Evolutionary conservation across 1,140 invertebrate species (phyloP), one percentile per base, ranked within the genome.

Genomic region (Heliconius eleuchia): DNA sequence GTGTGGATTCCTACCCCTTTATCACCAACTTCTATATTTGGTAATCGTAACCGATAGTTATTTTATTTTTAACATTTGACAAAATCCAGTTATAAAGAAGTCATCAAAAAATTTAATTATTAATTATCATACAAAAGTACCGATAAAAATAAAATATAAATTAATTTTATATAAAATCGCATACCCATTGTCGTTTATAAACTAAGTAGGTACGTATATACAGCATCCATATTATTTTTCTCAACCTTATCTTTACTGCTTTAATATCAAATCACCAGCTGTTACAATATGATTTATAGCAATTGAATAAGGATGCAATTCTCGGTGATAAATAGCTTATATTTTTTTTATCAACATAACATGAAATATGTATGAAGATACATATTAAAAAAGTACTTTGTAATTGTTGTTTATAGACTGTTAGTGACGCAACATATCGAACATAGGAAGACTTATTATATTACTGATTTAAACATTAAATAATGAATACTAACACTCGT

Each of bases 1-100:
- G 84, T 89, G 87, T 89, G 85, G 85, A 86, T 72, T 19, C 30
- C 30, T 42, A 72, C 71, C 71, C 60, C 60, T 66, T 66, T 66
- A 66, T 66, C 60, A 30, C 60, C 27, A 27, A 66, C 13, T 66
- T 66, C 11, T 66, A 66, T 30, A 66, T 66, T 66, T 27, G 23
- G 13, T 23, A 27, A 66, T 30, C 11, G 23, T 30, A 66, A 52
- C 18, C 5, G 3, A n/a, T 57, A 27, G 23, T 30, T 66, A 5
- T 30, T 66, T 66, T 27, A 27, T 60, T 23, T 52, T 52, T 1
- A 1, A 60, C 13, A 46, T 46, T 46, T 16, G 42, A 46, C 42
- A 46, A 16, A 46, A 37, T 37, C 34, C 6, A 16, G 42, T 4
- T 46, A 46, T 46, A 46, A 37, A 37, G 34, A 7, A 46, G 42